Evolutionary conservation across 2,113 vertebrate genomes (phyloP).

Genomic region (Artemisiospiza belli): DNA sequence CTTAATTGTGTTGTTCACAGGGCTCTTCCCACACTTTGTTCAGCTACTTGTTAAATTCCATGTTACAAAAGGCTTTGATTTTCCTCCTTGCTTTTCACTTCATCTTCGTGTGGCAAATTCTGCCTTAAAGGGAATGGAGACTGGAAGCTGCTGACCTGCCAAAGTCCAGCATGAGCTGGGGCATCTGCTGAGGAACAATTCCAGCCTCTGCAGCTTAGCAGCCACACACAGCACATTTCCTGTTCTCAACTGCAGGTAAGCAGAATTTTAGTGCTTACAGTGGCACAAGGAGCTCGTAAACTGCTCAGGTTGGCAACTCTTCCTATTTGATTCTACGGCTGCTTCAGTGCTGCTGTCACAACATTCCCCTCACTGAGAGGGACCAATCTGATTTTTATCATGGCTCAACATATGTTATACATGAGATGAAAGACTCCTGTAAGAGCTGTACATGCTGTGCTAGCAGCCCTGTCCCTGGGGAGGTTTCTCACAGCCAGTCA

Average conservation of each 20-base stretch:
- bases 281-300: not conserved
- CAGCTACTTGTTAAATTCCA: not conserved
- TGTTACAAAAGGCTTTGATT: not conserved
- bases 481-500: not conserved
- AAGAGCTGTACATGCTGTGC: not conserved
- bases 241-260: not conserved
- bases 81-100: not conserved
- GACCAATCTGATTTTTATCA: not conserved
- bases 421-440: not conserved
- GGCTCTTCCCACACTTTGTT: not conserved
- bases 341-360: not conserved
- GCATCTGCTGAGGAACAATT: not conserved
- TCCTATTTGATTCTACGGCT: fast-evolving
- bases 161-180: not conserved
- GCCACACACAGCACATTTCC: not conserved
- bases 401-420: not conserved
- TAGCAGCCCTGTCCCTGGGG: not conserved
- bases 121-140: not conserved
- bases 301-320: not conserved
- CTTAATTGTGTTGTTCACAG: not conserved
- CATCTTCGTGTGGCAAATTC: not conserved
- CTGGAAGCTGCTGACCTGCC: not conserved
- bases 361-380: not conserved
- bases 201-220: not conserved
- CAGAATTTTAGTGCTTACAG: not conserved